Percentiles rank a stretch among this genome's conserved stretches.
phyloP scores from a whole-genome alignment of 2,113 vertebrate species.

The Budorcas taxicolor region DNA sequence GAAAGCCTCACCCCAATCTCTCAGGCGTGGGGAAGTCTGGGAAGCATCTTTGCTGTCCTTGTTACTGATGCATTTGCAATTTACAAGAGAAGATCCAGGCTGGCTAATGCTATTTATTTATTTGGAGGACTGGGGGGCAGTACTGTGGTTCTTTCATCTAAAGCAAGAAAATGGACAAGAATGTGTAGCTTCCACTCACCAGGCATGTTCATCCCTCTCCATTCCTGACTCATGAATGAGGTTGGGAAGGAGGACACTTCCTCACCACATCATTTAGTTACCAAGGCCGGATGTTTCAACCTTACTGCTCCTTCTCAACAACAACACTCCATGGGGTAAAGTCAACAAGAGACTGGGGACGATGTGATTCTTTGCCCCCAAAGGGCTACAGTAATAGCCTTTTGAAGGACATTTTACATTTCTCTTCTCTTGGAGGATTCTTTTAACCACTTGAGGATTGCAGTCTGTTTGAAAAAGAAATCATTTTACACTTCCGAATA shows the following conservation, averaged over 20 bases:
- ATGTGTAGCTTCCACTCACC: background rate
- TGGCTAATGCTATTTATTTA: background rate
- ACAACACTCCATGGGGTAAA: background rate
- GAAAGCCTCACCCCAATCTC: background rate
- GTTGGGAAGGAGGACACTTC: background rate
- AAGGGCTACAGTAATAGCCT: background rate
- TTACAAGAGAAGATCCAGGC: background rate
- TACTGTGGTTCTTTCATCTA: background rate
- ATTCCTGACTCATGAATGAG: background rate
- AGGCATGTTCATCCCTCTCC: background rate
- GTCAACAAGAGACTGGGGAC: background rate
- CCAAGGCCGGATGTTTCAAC: background rate
- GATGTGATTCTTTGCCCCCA: background rate
- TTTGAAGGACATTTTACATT: slow-evolving; percentile 20
- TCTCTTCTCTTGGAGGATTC: background rate
- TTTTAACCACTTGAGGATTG: background rate
- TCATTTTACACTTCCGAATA: slow-evolving; percentile 7
- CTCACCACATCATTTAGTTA: slow-evolving; percentile 11
- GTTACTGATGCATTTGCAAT: background rate
- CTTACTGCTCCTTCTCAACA: background rate
- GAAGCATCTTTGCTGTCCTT: background rate
- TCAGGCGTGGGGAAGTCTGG: background rate
- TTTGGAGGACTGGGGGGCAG: background rate
- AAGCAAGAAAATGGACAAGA: background rate
- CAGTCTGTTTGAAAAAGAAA: slow-evolving; percentile 44